These are phyloP conservation scores for Rhinichthys klamathensis DNA, from an alignment of 2,113 vertebrate species.

Conservation along the genomic window DNA sequence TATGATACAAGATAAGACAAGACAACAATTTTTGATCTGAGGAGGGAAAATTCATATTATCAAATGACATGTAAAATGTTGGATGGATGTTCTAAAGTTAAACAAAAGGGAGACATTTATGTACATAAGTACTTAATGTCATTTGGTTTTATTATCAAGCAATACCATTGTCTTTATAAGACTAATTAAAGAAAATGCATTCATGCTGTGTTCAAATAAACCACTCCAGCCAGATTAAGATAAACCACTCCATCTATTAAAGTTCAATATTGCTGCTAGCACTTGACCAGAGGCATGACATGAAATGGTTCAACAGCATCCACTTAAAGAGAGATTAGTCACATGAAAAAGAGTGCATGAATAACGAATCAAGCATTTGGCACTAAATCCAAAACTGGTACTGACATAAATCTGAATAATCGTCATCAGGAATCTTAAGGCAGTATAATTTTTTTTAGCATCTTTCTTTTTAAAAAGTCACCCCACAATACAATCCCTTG, in stretches of 20 bases:
- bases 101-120: neutral
- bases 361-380: conserved; percentile 5
- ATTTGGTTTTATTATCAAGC: conserved; percentile 15
- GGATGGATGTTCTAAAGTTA: conserved; percentile 12
- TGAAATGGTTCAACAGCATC: conserved; percentile 30
- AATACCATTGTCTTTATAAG: neutral
- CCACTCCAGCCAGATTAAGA: neutral
- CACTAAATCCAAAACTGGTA: neutral
- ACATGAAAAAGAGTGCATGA: conserved; percentile 22
- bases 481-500: neutral
- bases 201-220: conserved; percentile 28
- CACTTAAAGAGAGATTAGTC: conserved; percentile 33
- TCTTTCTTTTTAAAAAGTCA: neutral
- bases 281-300: conserved; percentile 27
- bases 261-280: conserved; percentile 18
- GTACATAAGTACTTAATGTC: conserved; percentile 9
- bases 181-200: conserved; percentile 15
- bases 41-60: neutral
- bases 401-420: conserved; percentile 24
- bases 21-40: neutral
- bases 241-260: conserved; percentile 25
- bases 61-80: neutral
- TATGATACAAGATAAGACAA: neutral
- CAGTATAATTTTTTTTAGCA: neutral
- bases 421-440: neutral